phyloP scores from a whole-genome alignment of 2,113 vertebrate species.

The Acinonyx jubatus region DNA sequence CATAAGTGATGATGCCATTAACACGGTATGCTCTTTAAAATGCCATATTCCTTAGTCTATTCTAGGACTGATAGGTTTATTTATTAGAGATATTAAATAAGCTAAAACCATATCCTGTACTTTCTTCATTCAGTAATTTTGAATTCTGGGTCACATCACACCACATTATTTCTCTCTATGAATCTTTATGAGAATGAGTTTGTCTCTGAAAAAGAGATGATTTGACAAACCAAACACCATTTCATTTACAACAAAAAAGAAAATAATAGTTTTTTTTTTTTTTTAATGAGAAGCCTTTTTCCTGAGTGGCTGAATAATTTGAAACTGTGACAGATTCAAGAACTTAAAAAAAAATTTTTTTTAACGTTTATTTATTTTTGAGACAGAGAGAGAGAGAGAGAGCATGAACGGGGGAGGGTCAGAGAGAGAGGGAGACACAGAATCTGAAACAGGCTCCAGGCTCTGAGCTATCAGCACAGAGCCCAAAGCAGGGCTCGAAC shows the following conservation, averaged over 20 bases:
- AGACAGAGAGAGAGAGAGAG: too few species aligned
- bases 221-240: background rate
- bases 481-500: too few species aligned
- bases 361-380: too few species aligned
- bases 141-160: background rate
- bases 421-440: too few species aligned
- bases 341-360: background rate
- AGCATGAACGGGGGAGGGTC: too few species aligned
- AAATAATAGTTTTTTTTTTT: background rate
- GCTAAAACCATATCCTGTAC: background rate
- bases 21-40: slow-evolving; percentile 6
- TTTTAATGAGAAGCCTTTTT: slow-evolving; percentile 4
- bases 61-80: background rate
- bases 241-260: background rate
- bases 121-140: background rate
- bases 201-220: slow-evolving; percentile 13
- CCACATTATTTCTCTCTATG: background rate
- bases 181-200: background rate
- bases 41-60: background rate
- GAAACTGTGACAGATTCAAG: background rate
- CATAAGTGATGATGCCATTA: background rate
- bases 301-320: slow-evolving; percentile 2
- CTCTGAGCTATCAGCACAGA: too few species aligned
- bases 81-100: slow-evolving; percentile 37
- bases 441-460: too few species aligned